Evolutionary conservation across 2,888 invertebrate species (phyloP), one percentile per base, ranked within the genome.

Genomic region (Spisula solida): DNA sequence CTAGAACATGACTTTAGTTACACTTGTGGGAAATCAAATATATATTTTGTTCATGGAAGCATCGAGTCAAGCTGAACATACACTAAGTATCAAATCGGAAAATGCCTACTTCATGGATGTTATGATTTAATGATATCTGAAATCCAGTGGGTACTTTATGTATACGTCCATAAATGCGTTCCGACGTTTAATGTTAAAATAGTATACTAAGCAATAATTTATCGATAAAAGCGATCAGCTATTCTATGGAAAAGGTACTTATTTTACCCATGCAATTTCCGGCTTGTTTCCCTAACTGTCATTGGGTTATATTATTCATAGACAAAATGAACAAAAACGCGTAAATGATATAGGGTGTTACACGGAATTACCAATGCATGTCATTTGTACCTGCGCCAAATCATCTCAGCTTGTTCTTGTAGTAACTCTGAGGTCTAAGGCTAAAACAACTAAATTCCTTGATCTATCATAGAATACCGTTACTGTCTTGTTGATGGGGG

Each of bases 201-300:
- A 10, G 25, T 25, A 25, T n/a, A n/a, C n/a, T n/a, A 66, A n/a
- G 60, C 10, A n/a, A 66, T 66, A 25, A n/a, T 66, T 66, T 66
- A 66, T 25, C n/a, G n/a, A 66, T n/a, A n/a, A 66, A 10, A 10
- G 60, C 60, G n/a, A 66, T 66, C 60, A 10, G 60, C 60, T 66
- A 66, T 66, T 66, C 10, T 12, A 66, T 66, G 10, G 25, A 66
- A 66, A 66, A 25, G 5, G 5, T 2, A 66, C 25, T 75, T 34
- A 34, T 75, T 75, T 75, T 34, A 34, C 16, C 18, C 34, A 75
- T 75, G n/a, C 75, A 75, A 75, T 75, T 25, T 75, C 75, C 75
- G 75, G 75, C 5, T 31, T 18, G 16, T 14, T 12, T 6, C 29
- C 16, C 18, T 6, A 0, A 18, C 75, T 31, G 75, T 75, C 75